Evolutionary conservation across 2,888 invertebrate species (phyloP).

Genomic region (Disparrhopalites patrizii): DNA sequence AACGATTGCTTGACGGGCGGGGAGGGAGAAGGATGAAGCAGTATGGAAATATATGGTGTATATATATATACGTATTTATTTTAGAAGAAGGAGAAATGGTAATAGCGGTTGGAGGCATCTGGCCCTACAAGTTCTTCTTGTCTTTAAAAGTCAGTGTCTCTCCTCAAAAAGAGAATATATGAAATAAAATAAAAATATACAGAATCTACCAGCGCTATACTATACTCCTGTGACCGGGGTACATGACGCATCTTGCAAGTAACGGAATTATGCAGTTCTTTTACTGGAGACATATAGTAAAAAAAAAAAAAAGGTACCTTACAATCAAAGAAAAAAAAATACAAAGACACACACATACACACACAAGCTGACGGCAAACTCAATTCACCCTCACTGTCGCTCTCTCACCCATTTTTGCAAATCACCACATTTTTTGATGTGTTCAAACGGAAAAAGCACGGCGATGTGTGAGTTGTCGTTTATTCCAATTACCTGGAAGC

Average conservation of each 20-base stretch:
- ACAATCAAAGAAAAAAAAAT: too few relatives aligned
- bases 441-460: slow-evolving; percentile 16
- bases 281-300: slow-evolving; percentile 3
- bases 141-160: background rate
- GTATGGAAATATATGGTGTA: too few relatives aligned
- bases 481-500: slow-evolving; percentile 34
- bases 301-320: too few relatives aligned
- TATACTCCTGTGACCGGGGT: slow-evolving; percentile 11
- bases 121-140: slow-evolving; percentile 4
- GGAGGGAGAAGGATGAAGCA: slow-evolving; percentile 4
- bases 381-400: too few relatives aligned
- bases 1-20: slow-evolving; percentile 17
- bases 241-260: slow-evolving; percentile 14
- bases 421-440: slow-evolving; percentile 36
- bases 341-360: background rate
- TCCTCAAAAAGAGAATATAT: slow-evolving; percentile 9
- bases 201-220: too few relatives aligned
- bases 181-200: too few relatives aligned
- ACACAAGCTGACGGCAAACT: slow-evolving; percentile 29
- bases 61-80: too few relatives aligned
- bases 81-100: too few relatives aligned
- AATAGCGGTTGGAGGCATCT: slow-evolving; percentile 23
- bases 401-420: slow-evolving; percentile 35
- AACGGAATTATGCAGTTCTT: slow-evolving; percentile 28
- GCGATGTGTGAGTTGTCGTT: slow-evolving; percentile 25